Conservation (phyloP, 2,113 vertebrate species). For the Corythoichthys haematopterus region DNA sequence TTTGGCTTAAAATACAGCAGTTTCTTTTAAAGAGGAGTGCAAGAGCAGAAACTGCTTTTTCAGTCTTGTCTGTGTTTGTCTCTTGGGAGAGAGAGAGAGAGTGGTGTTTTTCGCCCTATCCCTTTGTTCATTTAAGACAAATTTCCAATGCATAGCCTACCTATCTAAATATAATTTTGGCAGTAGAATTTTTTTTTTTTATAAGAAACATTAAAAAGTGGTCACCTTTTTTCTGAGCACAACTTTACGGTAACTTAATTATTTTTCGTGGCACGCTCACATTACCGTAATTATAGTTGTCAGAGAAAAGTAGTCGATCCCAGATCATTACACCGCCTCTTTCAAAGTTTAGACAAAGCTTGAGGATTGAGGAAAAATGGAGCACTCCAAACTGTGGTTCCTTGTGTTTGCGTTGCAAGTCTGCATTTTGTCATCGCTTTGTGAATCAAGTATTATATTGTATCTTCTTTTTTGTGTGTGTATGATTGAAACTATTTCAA, state of each 20-base stretch:
- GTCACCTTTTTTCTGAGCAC: neutral
- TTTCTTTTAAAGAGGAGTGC: too few relatives aligned
- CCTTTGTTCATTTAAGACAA: too few relatives aligned
- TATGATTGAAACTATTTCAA: neutral
- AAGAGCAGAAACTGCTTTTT: too few relatives aligned
- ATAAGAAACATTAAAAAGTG: neutral
- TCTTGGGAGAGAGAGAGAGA: too few relatives aligned
- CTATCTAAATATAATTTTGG: too few relatives aligned
- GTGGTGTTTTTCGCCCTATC: too few relatives aligned
- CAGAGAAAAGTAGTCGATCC: constrained; percentile 50
- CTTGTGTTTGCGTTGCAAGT: constrained; percentile 23
- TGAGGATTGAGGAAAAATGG: constrained; percentile 53
- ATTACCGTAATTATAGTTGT: constrained; percentile 15
- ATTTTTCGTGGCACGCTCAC: neutral
- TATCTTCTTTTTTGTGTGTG: neutral
- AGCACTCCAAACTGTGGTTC: constrained; percentile 30
- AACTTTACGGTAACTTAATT: constrained; percentile 26
- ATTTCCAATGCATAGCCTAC: too few relatives aligned
- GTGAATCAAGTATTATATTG: constrained; percentile 36
- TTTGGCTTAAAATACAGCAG: too few relatives aligned
- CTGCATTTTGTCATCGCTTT: constrained; percentile 8
- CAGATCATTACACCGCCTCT: constrained; percentile 20
- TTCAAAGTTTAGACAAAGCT: constrained; percentile 29
- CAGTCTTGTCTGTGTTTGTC: too few relatives aligned
- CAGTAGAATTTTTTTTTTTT: too few relatives aligned